Evolutionary conservation across 2,888 invertebrate genomes (phyloP), one percentile per base, ranked within the genome.

Genomic region (Herminia tarsipennalis): DNA sequence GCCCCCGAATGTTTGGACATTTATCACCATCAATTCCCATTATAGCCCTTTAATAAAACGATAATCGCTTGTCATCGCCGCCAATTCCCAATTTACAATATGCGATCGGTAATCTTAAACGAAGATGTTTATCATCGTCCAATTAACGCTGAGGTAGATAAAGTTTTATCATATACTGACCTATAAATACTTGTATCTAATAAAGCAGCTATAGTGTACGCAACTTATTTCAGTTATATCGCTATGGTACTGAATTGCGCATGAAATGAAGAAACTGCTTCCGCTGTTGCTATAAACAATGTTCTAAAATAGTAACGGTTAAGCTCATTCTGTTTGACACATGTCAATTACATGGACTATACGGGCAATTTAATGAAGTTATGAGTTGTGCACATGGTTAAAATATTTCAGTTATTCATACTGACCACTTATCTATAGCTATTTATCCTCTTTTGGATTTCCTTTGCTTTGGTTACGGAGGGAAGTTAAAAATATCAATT

Each of bases 211-310:
- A 29, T 24, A 16, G n/a, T 39, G 41, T 40, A 51, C 34, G 48
- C 29, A 48, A 59, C 39, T 33, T 46, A 56, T 61, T 60, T 51
- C 39, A 50, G 22, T 47, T 45, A 28, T 25, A 32, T 51, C 21
- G 25, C 35, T 51, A 46, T 39, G 35, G 39, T 41, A 50, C 54
- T 43, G 41, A 25, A 62, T 60, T 64, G 58, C 50, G 49, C 50
- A 54, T 50, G 61, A 56, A 66, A 56, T 63, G 58, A 61, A 65
- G 71, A 72, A 78, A 73, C 78, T 77, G 78, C 87, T 84, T 90
- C 90, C 90, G 88, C 70, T 76, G 76, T 77, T 76, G 66, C 65
- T 66, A 73, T 89, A 89, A 90, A 90, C 89, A 89, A 76, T 67
- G 65, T 71, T 78, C 87, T 83, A 82, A 87, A 88, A 80, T 74